Base-by-base conservation (phyloP, 2,888 invertebrate genomes). In the Drosophila austrosaltans region DNA sequence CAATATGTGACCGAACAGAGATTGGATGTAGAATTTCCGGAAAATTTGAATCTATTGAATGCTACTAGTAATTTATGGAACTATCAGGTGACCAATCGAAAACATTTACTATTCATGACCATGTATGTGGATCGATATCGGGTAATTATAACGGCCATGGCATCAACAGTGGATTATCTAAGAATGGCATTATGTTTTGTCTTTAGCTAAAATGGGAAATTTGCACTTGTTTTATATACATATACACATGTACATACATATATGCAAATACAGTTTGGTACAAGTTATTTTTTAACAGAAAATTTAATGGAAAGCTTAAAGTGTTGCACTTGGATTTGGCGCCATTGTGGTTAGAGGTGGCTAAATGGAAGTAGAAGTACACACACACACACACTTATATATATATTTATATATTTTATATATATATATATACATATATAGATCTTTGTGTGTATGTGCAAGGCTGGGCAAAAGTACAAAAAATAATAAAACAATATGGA, bases 91-190 rank as follows among this genome's bases (percentile, higher is more conserved):
- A 64, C 73, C 58, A 89, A 90, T 65, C 75, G 78, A 63, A 81
- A 79, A 53, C 76, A 79, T 65, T 12, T 74, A 39, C 42, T 86
- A 5, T 88, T 85, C 63, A 16, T 90, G 2, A 72, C 66, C 54
- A 74, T 90, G 69, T 89, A 90, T 44, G 48, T 90, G 10, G 89
- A 89, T 44, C 82, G 89, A 10, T 89, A 85, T 78, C 87, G 88
- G 0, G 79, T 85, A 61, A 63, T 87, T 54, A 59, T 79, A 20
- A 79, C 86, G 16, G 89, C 82, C 2, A 66, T 88, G 63, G 79
- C 88, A 12, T 88, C 91, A 10, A 80, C 85, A 22, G 64, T 90
- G n/a, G 91, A 91, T 67, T 91, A 91, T 67, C 67, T 89, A 53
- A 87, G 91, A 1, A 79, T 91, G 80, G 87, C 78, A 5, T 58